phyloP scores from a whole-genome alignment of 2,113 vertebrate genomes.

The Rostratula benghalensis region DNA sequence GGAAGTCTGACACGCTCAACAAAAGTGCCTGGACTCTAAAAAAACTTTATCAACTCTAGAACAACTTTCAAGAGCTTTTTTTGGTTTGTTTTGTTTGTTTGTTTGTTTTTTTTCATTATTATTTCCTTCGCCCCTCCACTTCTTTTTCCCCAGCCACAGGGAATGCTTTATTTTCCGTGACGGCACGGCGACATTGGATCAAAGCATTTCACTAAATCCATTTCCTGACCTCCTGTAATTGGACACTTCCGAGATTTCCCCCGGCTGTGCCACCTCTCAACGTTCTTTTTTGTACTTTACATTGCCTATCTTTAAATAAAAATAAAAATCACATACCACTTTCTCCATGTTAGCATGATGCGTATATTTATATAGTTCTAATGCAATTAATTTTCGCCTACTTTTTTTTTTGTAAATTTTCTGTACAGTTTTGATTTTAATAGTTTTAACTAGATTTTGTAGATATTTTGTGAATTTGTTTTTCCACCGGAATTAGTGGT shows the following conservation, averaged over 20 bases:
- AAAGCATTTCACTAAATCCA: constrained; percentile 47
- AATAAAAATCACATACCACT: constrained; percentile 43
- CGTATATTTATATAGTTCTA: constrained; percentile 90
- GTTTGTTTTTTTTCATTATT: neutral
- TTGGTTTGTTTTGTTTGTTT: neutral
- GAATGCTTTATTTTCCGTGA: constrained; percentile 57
- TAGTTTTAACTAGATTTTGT: constrained; percentile 91
- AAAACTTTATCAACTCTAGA: constrained; percentile 49
- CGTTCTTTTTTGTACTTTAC: constrained; percentile 53
- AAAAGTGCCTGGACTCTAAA: constrained; percentile 93
- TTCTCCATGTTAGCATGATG: constrained; percentile 78
- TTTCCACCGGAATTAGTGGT: constrained; percentile 77
- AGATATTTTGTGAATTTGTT: constrained; percentile 90
- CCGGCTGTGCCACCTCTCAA: constrained; percentile 68
- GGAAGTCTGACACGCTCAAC: constrained; percentile 89
- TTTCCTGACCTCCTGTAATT: constrained; percentile 58
- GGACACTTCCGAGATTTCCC: constrained; percentile 21
- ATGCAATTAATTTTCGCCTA: constrained; percentile 77
- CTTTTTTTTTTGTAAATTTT: constrained; percentile 88
- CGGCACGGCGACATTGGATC: constrained; percentile 69
- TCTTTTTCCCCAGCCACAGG: neutral
- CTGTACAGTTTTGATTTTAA: constrained; percentile 99
- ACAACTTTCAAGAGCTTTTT: constrained; percentile 56
- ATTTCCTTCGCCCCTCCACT: neutral
- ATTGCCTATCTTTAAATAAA: constrained; percentile 64